Evolutionary conservation across 2,888 invertebrate species (phyloP), one percentile per base, ranked within the genome.

Genomic region (Malthinus seriepunctatus): DNA sequence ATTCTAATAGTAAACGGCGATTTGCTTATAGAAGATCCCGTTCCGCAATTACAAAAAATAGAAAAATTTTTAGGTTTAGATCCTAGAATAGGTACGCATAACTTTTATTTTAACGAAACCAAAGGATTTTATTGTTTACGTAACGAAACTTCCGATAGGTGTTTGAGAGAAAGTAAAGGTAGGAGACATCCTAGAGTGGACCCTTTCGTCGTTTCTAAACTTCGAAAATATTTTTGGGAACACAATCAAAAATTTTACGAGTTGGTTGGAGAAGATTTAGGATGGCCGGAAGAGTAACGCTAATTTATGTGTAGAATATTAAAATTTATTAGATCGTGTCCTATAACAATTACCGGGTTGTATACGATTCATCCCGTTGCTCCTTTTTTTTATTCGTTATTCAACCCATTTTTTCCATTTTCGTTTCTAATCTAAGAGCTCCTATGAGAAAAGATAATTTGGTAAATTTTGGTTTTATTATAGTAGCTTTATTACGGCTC

Each of bases 71-170:
- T 97, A 37, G 91, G 90, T 63, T 79, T 94, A 63, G 83, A 83
- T 56, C 82, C 84, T 63, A 81, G 84, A 48, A 88, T 93, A 65
- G 88, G 88, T 52, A 85, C 88, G 70, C 91, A 91, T 77, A 93
- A 95, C 79, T 94, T 98, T 79, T 95, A 96, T 81, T 98, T 95
- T 82, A 97, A 99, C 81, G 90, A 91, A 80, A 95, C 95, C 10
- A 95, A 97, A 79, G 95, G 97, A 60, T 95, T 99, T 81, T 97
- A 92, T 80, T 97, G 97, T 78, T 82, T 93, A 73, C 83, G 93
- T 72, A 88, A 93, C 79, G 90, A 93, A 78, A 89, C 89, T 65
- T 87, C 90, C 68, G 86, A 93, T 84, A 85, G 93, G 80, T 88
- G 97, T 85, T 81, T 97, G 80, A 76, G 88, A 76, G 85, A 91